These are phyloP conservation scores for Silurus meridionalis DNA, from an alignment of 2,113 vertebrate genomes.

Conservation along the genomic window DNA sequence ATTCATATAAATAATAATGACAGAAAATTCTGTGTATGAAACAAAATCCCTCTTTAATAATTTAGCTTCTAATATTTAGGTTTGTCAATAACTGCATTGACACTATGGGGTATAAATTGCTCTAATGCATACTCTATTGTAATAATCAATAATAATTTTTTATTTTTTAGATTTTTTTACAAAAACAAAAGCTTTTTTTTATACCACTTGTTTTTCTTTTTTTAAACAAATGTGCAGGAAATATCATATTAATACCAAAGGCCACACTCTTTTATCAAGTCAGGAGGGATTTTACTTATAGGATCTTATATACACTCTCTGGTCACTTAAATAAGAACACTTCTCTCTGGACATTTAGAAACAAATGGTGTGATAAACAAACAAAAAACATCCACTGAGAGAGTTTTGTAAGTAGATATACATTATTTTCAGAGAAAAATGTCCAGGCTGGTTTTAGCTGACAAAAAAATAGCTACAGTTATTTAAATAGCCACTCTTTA, in stretches of 20 bases:
- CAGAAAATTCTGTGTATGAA: not conserved
- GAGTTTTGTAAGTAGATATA: not conserved
- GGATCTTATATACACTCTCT: not conserved
- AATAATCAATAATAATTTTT: not conserved
- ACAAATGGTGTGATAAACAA: not conserved
- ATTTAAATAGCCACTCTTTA: not conserved
- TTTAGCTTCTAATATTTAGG: not conserved
- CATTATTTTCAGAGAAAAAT: not conserved
- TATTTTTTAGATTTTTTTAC: no score
- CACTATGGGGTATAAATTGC: not conserved
- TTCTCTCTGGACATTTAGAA: not conserved
- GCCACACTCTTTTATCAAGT: not conserved
- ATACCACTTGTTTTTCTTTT: not conserved
- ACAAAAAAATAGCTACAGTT: not conserved
- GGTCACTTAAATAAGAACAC: not conserved
- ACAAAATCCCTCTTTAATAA: not conserved
- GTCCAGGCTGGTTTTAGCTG: not conserved
- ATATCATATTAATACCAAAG: not conserved
- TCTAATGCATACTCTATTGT: not conserved
- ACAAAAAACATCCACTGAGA: not conserved
- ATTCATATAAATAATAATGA: not conserved
- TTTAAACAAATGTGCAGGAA: not conserved
- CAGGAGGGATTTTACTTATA: not conserved
- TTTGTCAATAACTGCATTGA: not conserved
- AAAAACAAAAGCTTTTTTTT: no score